These are phyloP conservation scores for Eilema caniola DNA, from an alignment of 2,888 invertebrate species.

Conservation along the genomic window DNA sequence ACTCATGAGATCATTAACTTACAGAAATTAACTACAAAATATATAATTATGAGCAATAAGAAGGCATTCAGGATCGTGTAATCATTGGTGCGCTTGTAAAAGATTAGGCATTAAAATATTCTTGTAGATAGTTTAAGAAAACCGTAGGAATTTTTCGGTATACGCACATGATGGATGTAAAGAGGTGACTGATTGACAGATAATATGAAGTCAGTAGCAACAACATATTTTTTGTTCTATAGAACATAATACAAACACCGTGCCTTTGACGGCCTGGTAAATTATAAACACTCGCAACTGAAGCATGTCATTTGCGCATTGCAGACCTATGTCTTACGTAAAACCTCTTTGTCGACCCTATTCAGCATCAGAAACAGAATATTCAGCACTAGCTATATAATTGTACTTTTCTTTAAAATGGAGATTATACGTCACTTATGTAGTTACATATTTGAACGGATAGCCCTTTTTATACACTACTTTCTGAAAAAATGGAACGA, in stretches of 20 bases:
- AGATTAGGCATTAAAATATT: neutral
- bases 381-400: neutral
- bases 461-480: no score
- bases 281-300: neutral
- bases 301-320: no score
- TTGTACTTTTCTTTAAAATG: neutral
- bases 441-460: neutral
- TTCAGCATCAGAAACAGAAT: no score
- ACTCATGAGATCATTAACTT: constrained; percentile 7
- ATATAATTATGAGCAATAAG: neutral
- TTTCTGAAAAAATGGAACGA: no score
- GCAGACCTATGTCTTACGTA: no score
- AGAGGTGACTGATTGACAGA: neutral
- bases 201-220: no score
- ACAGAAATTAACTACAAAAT: neutral
- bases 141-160: neutral
- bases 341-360: no score
- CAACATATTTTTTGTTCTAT: neutral
- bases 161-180: neutral
- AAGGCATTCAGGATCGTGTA: neutral
- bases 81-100: neutral
- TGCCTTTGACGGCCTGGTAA: no score
- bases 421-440: neutral
- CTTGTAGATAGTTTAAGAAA: neutral
- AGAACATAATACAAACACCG: neutral